phyloP scores from a whole-genome alignment of 2,113 vertebrate genomes.

The Salvelinus fontinalis region DNA sequence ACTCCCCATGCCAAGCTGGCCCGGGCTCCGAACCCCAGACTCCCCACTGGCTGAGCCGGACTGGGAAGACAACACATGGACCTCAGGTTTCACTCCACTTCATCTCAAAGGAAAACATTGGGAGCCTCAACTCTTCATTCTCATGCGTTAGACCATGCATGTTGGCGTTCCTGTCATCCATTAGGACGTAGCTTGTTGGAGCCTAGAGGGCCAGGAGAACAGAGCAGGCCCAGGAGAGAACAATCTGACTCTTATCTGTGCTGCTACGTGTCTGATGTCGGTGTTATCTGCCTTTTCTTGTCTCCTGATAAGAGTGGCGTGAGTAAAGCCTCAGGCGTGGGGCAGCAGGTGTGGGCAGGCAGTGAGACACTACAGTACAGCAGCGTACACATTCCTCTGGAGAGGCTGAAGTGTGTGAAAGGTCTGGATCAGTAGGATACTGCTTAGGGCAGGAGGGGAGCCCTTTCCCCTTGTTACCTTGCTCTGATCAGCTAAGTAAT shows the following conservation, averaged over 20 bases:
- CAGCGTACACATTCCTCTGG: slow-evolving; percentile 3
- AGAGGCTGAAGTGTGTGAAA: slow-evolving; percentile 28
- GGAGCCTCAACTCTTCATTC: neutral
- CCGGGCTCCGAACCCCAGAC: slow-evolving; percentile 27
- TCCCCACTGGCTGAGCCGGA: neutral
- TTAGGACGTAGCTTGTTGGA: neutral
- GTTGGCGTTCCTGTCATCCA: slow-evolving; percentile 30
- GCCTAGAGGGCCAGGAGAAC: neutral
- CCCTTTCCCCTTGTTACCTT: no score
- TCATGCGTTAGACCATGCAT: neutral
- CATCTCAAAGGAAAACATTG: neutral
- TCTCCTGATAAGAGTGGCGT: slow-evolving; percentile 24
- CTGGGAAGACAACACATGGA: neutral
- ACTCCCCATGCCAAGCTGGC: slow-evolving; percentile 14
- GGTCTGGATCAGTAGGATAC: neutral
- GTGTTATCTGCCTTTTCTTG: slow-evolving; percentile 18
- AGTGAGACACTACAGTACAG: neutral
- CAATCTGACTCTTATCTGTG: slow-evolving; percentile 22
- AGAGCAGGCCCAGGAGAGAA: neutral
- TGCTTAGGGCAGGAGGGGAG: neutral
- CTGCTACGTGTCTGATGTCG: neutral
- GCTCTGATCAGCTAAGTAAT: no score
- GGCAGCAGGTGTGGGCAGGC: neutral
- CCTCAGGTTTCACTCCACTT: neutral
- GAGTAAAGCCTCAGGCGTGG: slow-evolving; percentile 9